Evolutionary conservation across 2,113 vertebrate species (phyloP).

Genomic region (Pycnonotus jocosus): DNA sequence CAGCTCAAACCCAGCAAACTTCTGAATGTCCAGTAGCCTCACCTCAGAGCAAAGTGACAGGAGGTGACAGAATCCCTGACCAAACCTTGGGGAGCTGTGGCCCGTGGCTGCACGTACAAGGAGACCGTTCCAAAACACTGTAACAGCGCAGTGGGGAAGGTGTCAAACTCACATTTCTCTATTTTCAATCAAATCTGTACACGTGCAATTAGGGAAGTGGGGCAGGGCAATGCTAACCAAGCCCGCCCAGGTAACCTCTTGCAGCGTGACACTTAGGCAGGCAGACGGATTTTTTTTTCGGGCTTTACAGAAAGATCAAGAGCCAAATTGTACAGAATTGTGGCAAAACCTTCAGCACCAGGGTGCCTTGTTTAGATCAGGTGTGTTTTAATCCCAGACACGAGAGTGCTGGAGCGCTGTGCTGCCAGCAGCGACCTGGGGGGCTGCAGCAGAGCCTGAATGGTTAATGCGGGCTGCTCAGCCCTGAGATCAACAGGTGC

Average conservation of each 20-base stretch:
- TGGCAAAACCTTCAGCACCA: not conserved
- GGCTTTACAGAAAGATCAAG: not conserved
- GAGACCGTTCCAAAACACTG: not conserved
- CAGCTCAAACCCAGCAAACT: not conserved
- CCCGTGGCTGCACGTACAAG: accelerated
- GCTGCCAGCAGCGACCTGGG: accelerated
- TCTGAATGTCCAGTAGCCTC: not conserved
- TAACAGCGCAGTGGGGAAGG: not conserved
- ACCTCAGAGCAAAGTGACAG: not conserved
- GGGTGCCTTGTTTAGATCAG: not conserved
- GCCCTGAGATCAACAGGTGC: not conserved
- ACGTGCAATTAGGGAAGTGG: not conserved
- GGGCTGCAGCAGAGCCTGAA: not conserved
- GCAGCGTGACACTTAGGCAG: not conserved
- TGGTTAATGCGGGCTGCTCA: not conserved
- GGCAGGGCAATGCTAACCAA: not conserved
- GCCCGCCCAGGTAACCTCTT: not conserved
- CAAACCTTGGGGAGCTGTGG: not conserved
- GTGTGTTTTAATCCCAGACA: not conserved
- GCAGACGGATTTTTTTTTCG: not conserved
- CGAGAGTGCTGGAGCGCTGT: accelerated
- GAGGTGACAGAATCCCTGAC: not conserved
- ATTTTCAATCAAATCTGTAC: not conserved
- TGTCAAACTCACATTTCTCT: not conserved
- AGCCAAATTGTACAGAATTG: not conserved